Conservation (phyloP, 2,797 vertebrate species). For the Numenius phaeopus region DNA sequence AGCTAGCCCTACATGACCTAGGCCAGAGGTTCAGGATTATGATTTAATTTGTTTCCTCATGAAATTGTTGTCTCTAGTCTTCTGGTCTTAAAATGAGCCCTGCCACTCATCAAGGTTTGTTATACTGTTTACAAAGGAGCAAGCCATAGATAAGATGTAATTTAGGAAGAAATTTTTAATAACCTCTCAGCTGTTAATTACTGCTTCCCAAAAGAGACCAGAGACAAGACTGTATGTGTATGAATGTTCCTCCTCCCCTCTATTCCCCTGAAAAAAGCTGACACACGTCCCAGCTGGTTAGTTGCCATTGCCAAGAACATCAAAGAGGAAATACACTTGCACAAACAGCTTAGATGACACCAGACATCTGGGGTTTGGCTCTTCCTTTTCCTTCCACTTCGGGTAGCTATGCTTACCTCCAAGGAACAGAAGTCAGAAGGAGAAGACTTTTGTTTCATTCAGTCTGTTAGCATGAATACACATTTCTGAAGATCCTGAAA, state of each 20-base stretch:
- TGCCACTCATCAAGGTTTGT: constrained; percentile 32
- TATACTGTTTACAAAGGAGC: constrained; percentile 18
- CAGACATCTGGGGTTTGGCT: constrained; percentile 62
- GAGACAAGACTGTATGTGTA: constrained; percentile 51
- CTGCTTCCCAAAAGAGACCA: constrained; percentile 66
- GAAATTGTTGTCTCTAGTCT: background rate
- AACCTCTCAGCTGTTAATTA: constrained; percentile 68
- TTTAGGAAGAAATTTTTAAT: constrained; percentile 69
- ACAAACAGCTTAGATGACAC: constrained; percentile 66
- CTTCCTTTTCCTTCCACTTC: constrained; percentile 41
- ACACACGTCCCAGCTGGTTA: constrained; percentile 64
- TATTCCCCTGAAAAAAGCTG: constrained; percentile 52
- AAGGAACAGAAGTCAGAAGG: background rate
- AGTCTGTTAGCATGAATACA: background rate
- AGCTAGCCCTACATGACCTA: background rate
- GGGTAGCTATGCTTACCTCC: constrained; percentile 28
- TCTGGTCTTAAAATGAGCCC: background rate
- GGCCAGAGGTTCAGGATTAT: background rate
- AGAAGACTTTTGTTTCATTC: background rate
- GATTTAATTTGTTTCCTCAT: background rate
- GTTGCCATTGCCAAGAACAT: constrained; percentile 69
- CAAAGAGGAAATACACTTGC: constrained; percentile 61
- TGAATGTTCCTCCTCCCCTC: constrained; percentile 61
- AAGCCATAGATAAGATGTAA: constrained; percentile 42
- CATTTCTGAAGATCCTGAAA: background rate